Evolutionary conservation across 2,113 vertebrate genomes (phyloP), one percentile per base, ranked within the genome.

Genomic region (Laterallus jamaicensis): DNA sequence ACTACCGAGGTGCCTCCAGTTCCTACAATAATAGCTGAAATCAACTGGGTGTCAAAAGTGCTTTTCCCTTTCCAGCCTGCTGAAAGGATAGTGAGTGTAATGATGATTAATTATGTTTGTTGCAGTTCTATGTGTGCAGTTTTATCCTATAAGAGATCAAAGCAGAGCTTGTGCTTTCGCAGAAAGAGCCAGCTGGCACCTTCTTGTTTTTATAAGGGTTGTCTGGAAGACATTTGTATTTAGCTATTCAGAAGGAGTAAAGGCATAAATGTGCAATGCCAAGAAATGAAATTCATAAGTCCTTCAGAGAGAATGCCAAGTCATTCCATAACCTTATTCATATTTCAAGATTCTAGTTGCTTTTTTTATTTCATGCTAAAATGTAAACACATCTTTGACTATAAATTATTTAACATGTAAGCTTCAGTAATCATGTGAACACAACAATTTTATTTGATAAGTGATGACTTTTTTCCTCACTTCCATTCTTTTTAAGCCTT

Each of bases 101-200:
- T 55, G 78, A 78, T 94, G 87, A 93, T 93, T 95, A 92, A 91
- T 94, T 90, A 44, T 11, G 67, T 91, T 90, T 40, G 8, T 56
- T 92, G 67, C 82, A 21, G 67, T 42, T 74, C 5, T 80, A 26
- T 31, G 59, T 93, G 70, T 44, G 81, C 58, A 15, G 63, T 85
- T 91, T 62, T 93, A 88, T 47, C 78, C 54, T 69, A 29, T 42
- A 42, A 81, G 24, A 39, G 32, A 56, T 76, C 59, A 96, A 96
- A 91, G 70, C 10, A 71, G 76, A 85, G 67, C 50, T 75, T 26
- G 15, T 86, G 87, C 55, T 93, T 95, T 85, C 58, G 55, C n/a
- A 84, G 52, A 67, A 91, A 94, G 82, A 54, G 62, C 70, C 78
- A 96, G 25, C 26, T 86, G 58, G 31, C 50, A 84, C 84, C 54